These are phyloP conservation scores for Drosophila kambysellisi DNA, from an alignment of 2,888 invertebrate species.

Conservation along the genomic window DNA sequence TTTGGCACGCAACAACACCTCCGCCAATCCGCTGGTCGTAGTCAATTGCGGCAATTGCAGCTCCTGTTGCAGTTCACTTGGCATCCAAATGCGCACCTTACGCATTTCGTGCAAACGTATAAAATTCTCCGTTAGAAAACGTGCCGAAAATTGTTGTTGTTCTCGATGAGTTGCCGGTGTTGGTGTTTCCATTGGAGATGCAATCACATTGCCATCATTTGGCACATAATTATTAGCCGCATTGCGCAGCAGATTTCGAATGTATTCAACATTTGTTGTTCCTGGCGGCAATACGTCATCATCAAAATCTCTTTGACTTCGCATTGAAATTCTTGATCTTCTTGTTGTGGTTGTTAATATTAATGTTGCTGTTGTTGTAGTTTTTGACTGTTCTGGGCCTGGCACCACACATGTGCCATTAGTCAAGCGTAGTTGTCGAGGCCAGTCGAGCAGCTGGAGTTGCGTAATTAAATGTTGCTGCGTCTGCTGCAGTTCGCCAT, in stretches of 20 bases:
- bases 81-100: neutral
- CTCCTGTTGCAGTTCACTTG: neutral
- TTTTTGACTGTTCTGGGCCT: neutral
- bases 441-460: neutral
- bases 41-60: conserved; percentile 25
- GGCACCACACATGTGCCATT: conserved; percentile 33
- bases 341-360: neutral
- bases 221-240: neutral
- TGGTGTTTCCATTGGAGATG: neutral
- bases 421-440: neutral
- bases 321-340: neutral
- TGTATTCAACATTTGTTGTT: neutral
- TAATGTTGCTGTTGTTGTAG: neutral
- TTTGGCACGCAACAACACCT: conserved; percentile 10
- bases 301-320: neutral
- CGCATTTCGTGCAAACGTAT: conserved; percentile 31
- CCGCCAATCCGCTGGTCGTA: neutral
- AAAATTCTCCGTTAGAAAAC: conserved; percentile 16
- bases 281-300: neutral
- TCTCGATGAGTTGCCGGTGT: neutral
- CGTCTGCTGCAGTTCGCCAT: conserved; percentile 1
- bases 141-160: neutral
- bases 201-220: neutral
- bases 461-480: neutral
- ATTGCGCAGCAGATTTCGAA: neutral